A percentile compares a stretch with the other conserved stretches of the same genome.
phyloP scores from a whole-genome alignment of 2,888 invertebrate genomes.

The Celastrina argiolus region DNA sequence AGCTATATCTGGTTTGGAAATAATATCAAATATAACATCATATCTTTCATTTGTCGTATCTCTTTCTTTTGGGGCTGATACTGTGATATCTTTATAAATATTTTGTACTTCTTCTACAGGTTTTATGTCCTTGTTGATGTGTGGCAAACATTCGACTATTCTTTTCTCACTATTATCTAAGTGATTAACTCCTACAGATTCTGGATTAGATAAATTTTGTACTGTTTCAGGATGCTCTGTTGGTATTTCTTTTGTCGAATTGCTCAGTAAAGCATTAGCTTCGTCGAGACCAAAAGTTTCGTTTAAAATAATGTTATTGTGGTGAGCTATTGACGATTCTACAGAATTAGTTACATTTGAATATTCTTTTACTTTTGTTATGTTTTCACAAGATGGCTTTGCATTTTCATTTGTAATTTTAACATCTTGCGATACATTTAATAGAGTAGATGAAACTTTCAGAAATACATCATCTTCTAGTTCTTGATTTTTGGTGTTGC shows the following conservation, averaged over 20 bases:
- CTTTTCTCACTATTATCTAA: conserved; percentile 22
- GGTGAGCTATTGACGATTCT: not conserved
- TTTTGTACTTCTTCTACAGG: conserved; percentile 60
- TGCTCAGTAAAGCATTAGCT: not conserved
- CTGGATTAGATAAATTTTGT: conserved; percentile 53
- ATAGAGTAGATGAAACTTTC: not conserved
- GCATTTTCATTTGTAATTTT: not conserved
- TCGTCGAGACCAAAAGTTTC: conserved; percentile 11
- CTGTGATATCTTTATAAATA: conserved; percentile 27
- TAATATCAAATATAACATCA: conserved; percentile 32
- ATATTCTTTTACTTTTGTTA: not conserved
- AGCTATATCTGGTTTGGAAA: conserved; percentile 25
- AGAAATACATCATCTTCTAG: not conserved
- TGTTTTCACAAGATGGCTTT: not conserved
- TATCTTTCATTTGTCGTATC: conserved; percentile 32
- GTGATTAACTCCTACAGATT: conserved; percentile 25
- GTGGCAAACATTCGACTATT: conserved; percentile 17
- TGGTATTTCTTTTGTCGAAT: conserved; percentile 24
- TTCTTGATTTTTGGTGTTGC: not conserved
- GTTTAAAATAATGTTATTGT: conserved; percentile 5
- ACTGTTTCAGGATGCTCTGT: conserved; percentile 56
- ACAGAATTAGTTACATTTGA: not conserved
- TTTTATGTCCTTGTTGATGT: conserved; percentile 29
- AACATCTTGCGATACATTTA: not conserved
- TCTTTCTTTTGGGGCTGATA: conserved; percentile 30